Evolutionary conservation across 2,113 vertebrate species (phyloP).

Genomic region (Rhizomys pruinosus): DNA sequence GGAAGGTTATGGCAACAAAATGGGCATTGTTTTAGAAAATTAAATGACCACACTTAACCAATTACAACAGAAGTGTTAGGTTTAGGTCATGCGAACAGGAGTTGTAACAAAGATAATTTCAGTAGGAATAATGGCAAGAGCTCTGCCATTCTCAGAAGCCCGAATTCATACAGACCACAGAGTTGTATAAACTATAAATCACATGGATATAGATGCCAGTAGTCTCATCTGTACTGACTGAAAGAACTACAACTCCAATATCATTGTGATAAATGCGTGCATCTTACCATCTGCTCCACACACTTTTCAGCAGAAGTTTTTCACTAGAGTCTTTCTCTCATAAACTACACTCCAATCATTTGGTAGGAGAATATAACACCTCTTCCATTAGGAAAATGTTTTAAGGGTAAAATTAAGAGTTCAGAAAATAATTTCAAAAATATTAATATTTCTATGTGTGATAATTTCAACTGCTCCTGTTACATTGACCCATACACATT

Average conservation of each 20-base stretch:
- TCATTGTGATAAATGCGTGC: conserved; percentile 57
- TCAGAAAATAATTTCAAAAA: conserved; percentile 9
- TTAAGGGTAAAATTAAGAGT: neutral
- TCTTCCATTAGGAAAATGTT: neutral
- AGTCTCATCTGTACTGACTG: conserved; percentile 38
- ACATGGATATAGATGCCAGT: neutral
- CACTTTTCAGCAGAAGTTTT: conserved; percentile 61
- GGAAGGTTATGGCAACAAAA: too few species aligned
- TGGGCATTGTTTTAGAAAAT: neutral
- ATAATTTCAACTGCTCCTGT: neutral
- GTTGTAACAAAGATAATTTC: neutral
- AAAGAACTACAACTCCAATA: conserved; percentile 45
- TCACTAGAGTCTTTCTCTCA: neutral
- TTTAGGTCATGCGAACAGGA: conserved; percentile 23
- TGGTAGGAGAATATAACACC: neutral
- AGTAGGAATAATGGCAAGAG: neutral
- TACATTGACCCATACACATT: neutral
- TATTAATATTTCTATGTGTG: neutral
- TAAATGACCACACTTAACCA: neutral
- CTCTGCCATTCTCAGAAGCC: neutral
- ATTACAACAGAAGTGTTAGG: neutral
- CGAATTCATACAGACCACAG: neutral
- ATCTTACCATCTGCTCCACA: conserved; percentile 59
- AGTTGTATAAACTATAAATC: neutral
- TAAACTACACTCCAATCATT: neutral